These are phyloP conservation scores for Gambusia holbrooki DNA, from an alignment of 2,113 vertebrate genomes.

Conservation along the genomic window DNA sequence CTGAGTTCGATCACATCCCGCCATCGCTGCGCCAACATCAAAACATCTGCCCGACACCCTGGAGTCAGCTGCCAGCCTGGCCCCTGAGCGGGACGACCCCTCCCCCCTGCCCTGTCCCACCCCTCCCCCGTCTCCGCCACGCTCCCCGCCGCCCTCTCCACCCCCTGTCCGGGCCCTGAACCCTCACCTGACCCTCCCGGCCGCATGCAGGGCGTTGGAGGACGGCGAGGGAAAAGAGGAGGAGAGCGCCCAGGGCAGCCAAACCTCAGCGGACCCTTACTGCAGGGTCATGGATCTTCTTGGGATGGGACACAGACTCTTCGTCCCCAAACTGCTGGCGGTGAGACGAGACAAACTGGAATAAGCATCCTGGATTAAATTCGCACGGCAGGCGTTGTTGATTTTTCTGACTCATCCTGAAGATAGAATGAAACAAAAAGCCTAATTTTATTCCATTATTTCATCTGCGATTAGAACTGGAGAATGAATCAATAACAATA, in stretches of 20 bases:
- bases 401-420: constrained; percentile 6
- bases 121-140: constrained; percentile 58
- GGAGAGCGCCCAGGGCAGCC: constrained; percentile 80
- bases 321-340: constrained; percentile 96
- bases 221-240: constrained; percentile 83
- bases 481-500: too few species aligned
- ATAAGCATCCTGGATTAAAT: background rate
- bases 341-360: constrained; percentile 82
- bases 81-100: constrained; percentile 87
- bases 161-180: constrained; percentile 58
- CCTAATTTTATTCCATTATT: background rate
- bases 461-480: background rate
- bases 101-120: constrained; percentile 77
- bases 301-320: constrained; percentile 98
- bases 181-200: constrained; percentile 82
- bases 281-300: constrained; percentile 93
- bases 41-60: constrained; percentile 55
- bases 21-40: background rate
- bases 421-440: background rate
- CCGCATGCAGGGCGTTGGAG: constrained; percentile 83
- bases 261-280: constrained; percentile 90
- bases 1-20: background rate
- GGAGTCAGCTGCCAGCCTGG: constrained; percentile 80
- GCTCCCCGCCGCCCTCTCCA: constrained; percentile 47
- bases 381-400: background rate